A percentile compares a stretch with the other conserved stretches of the same genome.
Conservation (phyloP, 2,888 invertebrate genomes). For the Ophioninae sp. region DNA sequence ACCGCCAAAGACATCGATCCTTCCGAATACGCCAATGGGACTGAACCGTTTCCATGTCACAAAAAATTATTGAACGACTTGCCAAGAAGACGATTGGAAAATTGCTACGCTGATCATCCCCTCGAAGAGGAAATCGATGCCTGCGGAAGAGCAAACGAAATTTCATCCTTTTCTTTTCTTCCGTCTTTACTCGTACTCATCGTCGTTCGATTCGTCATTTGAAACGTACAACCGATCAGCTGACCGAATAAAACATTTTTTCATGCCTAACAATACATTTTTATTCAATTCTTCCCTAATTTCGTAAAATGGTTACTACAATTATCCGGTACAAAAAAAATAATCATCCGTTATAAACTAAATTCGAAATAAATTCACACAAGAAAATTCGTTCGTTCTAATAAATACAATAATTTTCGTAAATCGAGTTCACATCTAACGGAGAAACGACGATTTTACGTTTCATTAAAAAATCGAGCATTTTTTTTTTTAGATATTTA, state of each 20-base stretch:
- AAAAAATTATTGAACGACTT: conserved; percentile 88
- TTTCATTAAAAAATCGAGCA: too few relatives aligned
- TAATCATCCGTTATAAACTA: too few relatives aligned
- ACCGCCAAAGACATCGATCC: conserved; percentile 81
- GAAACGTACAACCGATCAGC: conserved; percentile 9
- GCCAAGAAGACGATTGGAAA: conserved; percentile 86
- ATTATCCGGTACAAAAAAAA: too few relatives aligned
- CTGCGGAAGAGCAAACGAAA: conserved; percentile 79
- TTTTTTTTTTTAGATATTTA: too few relatives aligned
- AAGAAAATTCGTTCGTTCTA: too few relatives aligned
- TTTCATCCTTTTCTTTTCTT: conserved; percentile 65
- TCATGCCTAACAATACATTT: conserved; percentile 11
- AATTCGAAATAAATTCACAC: too few relatives aligned
- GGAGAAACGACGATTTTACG: too few relatives aligned
- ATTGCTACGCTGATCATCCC: conserved; percentile 90
- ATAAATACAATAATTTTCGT: too few relatives aligned
- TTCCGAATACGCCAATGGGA: conserved; percentile 79
- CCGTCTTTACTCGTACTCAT: conserved; percentile 62
- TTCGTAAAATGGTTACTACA: not conserved
- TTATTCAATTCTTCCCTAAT: not conserved
- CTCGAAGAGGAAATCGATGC: conserved; percentile 82
- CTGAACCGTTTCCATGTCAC: conserved; percentile 86
- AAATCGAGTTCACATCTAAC: too few relatives aligned
- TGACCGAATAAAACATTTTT: conserved; percentile 45
- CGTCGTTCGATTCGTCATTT: conserved; percentile 63